Conservation (phyloP, 1,140 invertebrate species). For the Micrasema minimum region DNA sequence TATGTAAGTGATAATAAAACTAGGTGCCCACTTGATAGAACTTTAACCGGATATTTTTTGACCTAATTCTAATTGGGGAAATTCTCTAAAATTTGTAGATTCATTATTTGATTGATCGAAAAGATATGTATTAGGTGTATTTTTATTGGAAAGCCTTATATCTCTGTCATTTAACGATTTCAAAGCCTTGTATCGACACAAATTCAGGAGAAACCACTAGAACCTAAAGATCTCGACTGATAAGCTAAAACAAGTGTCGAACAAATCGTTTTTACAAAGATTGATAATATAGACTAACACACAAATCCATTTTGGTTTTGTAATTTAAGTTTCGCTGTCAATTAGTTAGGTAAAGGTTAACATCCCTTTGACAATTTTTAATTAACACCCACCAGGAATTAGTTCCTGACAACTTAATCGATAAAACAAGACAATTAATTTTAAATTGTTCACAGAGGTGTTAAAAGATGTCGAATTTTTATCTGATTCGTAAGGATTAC, state of each 20-base stretch:
- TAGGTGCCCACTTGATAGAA: too few species aligned
- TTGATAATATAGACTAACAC: constrained; percentile 42
- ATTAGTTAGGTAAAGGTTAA: too few species aligned
- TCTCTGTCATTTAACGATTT: constrained; percentile 9
- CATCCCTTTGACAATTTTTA: too few species aligned
- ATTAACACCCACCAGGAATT: constrained; percentile 25
- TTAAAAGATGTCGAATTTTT: too few species aligned
- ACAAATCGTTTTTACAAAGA: constrained; percentile 52
- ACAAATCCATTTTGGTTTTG: constrained; percentile 6
- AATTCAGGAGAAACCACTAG: constrained; percentile 1
- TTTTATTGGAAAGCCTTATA: too few species aligned
- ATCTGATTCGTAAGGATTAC: too few species aligned
- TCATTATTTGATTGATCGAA: too few species aligned
- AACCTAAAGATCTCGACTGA: constrained; percentile 39
- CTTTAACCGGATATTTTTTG: too few species aligned
- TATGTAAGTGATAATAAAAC: too few species aligned
- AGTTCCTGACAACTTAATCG: constrained; percentile 23
- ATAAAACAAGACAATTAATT: constrained; percentile 18
- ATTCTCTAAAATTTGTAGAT: too few species aligned
- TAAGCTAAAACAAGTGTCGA: constrained; percentile 47
- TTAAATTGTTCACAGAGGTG: background rate
- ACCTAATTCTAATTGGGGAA: too few species aligned
- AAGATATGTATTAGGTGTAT: too few species aligned
- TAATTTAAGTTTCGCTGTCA: constrained; percentile 16
- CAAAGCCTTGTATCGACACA: constrained; percentile 14